Evolutionary conservation across 2,797 vertebrate species (phyloP).

Genomic region (Triplophysa bombifrons): DNA sequence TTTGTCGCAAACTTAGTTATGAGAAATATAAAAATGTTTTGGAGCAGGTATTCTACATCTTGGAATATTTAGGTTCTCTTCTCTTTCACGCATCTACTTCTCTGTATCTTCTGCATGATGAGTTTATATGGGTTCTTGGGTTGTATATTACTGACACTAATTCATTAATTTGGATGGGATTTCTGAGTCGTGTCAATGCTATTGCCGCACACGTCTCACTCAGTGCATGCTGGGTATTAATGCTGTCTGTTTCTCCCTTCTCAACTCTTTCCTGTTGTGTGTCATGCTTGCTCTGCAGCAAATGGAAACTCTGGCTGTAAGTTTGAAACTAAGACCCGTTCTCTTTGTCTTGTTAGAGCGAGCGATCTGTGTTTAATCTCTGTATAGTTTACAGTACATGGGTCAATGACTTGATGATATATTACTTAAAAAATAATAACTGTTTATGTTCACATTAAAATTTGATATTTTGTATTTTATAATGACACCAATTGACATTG

Average conservation of each 20-base stretch:
- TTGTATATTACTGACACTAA: conserved; percentile 31
- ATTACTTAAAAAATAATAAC: too few species aligned
- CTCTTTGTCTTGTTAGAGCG: not conserved
- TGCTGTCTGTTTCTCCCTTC: conserved; percentile 85
- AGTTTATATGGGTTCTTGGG: conserved; percentile 25
- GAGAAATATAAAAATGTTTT: not conserved
- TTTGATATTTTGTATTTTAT: too few species aligned
- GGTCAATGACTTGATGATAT: not conserved
- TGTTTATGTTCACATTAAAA: not conserved
- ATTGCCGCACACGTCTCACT: conserved; percentile 24
- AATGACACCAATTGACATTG: not conserved
- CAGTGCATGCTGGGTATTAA: conserved; percentile 82
- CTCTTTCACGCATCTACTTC: conserved; percentile 5
- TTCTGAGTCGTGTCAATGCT: conserved; percentile 63
- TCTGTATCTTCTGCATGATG: conserved; percentile 43
- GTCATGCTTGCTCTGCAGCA: conserved; percentile 98
- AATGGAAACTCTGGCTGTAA: conserved; percentile 99
- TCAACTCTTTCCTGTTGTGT: conserved; percentile 84
- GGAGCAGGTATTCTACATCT: not conserved
- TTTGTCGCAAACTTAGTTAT: not conserved
- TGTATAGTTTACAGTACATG: not conserved
- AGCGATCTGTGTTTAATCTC: conserved; percentile 14
- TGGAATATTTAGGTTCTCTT: not conserved
- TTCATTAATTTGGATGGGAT: conserved; percentile 68
- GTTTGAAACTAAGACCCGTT: conserved; percentile 75